Conservation (phyloP, 2,888 invertebrate species). For the Drosophila pseudotalamancana region DNA sequence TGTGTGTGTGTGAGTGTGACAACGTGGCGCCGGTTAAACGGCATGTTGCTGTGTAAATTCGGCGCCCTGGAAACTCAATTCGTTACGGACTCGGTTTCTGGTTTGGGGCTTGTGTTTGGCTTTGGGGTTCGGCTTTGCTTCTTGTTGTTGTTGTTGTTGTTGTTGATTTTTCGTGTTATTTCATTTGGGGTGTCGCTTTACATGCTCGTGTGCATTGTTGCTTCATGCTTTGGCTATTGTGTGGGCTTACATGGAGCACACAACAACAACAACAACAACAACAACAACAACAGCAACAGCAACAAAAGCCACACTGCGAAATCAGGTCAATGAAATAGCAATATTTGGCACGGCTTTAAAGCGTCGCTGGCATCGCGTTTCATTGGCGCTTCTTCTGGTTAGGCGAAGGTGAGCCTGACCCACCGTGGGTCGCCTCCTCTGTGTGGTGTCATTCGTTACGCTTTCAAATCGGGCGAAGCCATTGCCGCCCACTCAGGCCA, state of each 20-base stretch:
- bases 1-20: conserved; percentile 49
- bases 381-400: conserved; percentile 45
- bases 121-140: conserved; percentile 13
- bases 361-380: conserved; percentile 63
- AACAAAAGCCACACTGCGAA: conserved; percentile 39
- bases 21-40: conserved; percentile 78
- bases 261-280: conserved; percentile 15
- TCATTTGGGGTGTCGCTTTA: conserved; percentile 60
- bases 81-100: conserved; percentile 18
- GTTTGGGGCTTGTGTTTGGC: conserved; percentile 9
- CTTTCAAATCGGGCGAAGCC: conserved; percentile 43
- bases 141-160: conserved; percentile 4
- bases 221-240: conserved; percentile 60
- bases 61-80: conserved; percentile 32
- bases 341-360: conserved; percentile 72
- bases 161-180: conserved; percentile 1
- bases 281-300: conserved; percentile 21
- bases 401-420: conserved; percentile 52
- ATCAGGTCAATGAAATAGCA: conserved; percentile 83
- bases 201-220: conserved; percentile 72
- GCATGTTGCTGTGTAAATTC: conserved; percentile 53
- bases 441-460: conserved; percentile 25
- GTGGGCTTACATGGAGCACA: conserved; percentile 59
- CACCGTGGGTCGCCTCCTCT: conserved; percentile 10
- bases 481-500: conserved; percentile 17